Evolutionary conservation across 2,113 vertebrate species (phyloP).

Genomic region (Colaptes auratus): DNA sequence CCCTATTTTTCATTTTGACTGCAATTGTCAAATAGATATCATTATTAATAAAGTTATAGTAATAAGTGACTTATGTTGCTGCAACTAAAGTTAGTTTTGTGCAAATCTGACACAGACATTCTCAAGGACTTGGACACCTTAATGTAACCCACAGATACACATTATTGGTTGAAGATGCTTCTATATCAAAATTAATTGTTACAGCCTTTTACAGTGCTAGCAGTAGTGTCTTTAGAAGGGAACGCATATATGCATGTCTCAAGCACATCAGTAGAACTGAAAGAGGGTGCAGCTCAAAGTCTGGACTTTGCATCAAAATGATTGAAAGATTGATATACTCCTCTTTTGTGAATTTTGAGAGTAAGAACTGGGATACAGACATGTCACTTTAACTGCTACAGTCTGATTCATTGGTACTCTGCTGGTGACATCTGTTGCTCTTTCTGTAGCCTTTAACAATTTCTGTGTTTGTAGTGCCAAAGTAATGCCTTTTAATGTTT

Average conservation of each 20-base stretch:
- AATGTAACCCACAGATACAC: neutral
- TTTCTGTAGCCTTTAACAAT: neutral
- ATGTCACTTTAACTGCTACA: neutral
- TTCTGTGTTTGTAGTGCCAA: neutral
- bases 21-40: neutral
- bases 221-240: neutral
- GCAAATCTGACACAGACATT: neutral
- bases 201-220: neutral
- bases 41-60: neutral
- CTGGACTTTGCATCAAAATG: neutral
- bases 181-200: neutral
- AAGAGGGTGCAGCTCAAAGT: neutral
- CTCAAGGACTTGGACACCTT: neutral
- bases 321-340: neutral
- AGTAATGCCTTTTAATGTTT: neutral
- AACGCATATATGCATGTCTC: rapidly evolving
- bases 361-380: neutral
- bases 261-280: neutral
- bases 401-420: neutral
- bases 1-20: neutral
- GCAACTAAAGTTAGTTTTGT: neutral
- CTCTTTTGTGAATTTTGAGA: neutral
- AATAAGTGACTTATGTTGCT: neutral
- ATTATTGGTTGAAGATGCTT: neutral
- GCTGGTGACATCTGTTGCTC: neutral